Evolutionary conservation across 2,888 invertebrate genomes (phyloP), one percentile per base, ranked within the genome.

Genomic region (Baccha elongata): DNA sequence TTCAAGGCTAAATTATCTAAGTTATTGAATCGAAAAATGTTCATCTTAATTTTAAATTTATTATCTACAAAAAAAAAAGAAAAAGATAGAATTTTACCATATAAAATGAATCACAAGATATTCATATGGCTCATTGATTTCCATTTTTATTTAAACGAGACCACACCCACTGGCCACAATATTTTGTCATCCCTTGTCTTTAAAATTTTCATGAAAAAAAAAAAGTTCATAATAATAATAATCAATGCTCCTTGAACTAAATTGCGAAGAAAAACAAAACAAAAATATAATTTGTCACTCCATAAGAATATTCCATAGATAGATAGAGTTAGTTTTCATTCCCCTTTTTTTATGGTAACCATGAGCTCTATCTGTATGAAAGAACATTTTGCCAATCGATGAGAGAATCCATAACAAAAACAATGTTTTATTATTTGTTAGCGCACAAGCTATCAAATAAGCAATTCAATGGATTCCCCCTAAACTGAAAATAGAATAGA

Each of bases 121-220:
- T 17, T 32, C 64, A 64, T 37, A 69, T 72, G 72, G 48, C 19
- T 76, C 72, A 76, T 76, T 72, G 72, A 64, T 76, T 76, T 58
- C 48, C 32, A 55, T 71, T 75, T 71, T 13, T n/a, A n/a, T 48
- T 19, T 53, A 62, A 26, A 15, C 52, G 23, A 67, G 11, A 74
- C 64, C 71, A 37, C 76, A 58, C 76, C 76, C 64, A n/a, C n/a
- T n/a, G n/a, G n/a, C n/a, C n/a, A 76, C 37, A 62, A 29, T 26
- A 26, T 52, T 29, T 32, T 44, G 35, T 11, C 32, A 53, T 44
- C 21, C 62, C 29, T 42, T 42, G 10, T 53, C 23, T 32, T 23
- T 73, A 13, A n/a, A 52, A 44, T 37, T 15, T 37, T 40, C n/a
- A 8, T 26, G 35, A 37, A 64, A 35, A 13, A 44, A 15, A 50